Evolutionary conservation across 2,888 invertebrate species (phyloP).

Genomic region (Norana najaformis): DNA sequence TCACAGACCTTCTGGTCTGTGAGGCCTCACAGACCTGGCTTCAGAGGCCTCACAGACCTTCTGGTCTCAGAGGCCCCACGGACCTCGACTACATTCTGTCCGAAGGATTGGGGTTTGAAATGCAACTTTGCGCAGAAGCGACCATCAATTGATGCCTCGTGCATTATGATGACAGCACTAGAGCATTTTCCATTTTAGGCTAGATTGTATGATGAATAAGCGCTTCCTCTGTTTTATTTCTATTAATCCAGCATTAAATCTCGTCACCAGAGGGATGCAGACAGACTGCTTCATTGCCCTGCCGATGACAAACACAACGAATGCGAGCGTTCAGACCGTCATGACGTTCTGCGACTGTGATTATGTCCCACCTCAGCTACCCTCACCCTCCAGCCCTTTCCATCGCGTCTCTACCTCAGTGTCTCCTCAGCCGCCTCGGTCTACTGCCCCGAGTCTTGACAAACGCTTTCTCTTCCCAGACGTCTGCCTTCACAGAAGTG

Average conservation of each 20-base stretch:
- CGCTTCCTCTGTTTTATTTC: neutral
- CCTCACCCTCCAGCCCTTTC: conserved; percentile 2
- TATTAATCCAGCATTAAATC: neutral
- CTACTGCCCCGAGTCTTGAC: neutral
- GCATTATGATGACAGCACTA: too few relatives aligned
- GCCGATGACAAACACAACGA: neutral
- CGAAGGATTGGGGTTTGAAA: too few relatives aligned
- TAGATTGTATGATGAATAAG: too few relatives aligned
- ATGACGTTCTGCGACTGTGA: conserved; percentile 38
- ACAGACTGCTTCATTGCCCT: neutral
- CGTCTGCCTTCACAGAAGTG: neutral
- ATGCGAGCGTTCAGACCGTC: conserved; percentile 33
- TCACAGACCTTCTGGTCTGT: too few relatives aligned
- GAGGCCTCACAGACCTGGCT: too few relatives aligned
- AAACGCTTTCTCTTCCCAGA: neutral
- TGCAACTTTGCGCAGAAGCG: too few relatives aligned
- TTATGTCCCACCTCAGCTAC: conserved; percentile 22
- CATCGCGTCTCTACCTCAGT: neutral
- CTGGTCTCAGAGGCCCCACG: too few relatives aligned
- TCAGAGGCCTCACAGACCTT: too few relatives aligned
- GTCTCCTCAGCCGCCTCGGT: neutral
- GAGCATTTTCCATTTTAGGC: too few relatives aligned
- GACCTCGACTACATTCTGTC: too few relatives aligned
- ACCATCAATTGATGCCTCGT: too few relatives aligned
- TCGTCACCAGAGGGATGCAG: neutral